Conservation (phyloP, 2,113 vertebrate species). For the Pandion haliaetus region DNA sequence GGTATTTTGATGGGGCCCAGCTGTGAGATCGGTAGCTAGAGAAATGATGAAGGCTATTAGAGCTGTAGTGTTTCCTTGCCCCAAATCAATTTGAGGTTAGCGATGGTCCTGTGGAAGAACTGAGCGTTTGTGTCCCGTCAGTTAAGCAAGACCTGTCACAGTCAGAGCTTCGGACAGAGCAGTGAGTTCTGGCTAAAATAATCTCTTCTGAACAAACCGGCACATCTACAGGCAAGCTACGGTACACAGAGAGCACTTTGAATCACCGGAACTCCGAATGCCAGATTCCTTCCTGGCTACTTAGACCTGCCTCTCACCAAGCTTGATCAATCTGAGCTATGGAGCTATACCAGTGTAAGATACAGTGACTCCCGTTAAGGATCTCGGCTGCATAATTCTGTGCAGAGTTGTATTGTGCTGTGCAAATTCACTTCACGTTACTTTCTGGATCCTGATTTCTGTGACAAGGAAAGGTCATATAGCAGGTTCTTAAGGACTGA, state of each 20-base stretch:
- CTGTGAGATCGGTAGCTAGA: background rate
- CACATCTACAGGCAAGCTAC: background rate
- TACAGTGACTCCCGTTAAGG: background rate
- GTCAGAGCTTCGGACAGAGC: background rate
- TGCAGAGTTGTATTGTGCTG: background rate
- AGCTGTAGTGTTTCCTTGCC: background rate
- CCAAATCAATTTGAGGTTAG: background rate
- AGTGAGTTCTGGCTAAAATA: background rate
- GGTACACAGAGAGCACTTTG: background rate
- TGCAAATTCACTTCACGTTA: background rate
- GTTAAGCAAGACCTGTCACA: background rate
- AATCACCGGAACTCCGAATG: background rate
- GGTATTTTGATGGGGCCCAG: background rate
- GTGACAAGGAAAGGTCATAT: background rate
- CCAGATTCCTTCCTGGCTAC: background rate
- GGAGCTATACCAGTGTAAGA: background rate
- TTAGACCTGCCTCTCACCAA: background rate
- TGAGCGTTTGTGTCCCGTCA: background rate
- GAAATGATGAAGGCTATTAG: background rate
- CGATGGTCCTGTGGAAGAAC: background rate
- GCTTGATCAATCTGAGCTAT: background rate
- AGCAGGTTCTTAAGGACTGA: background rate
- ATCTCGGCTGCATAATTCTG: background rate
- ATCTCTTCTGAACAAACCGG: background rate
- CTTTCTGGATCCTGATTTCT: background rate